Percentiles rank a stretch among this genome's conserved stretches.
Conservation (phyloP, 2,888 invertebrate species). For the Clistopyga incitator region DNA sequence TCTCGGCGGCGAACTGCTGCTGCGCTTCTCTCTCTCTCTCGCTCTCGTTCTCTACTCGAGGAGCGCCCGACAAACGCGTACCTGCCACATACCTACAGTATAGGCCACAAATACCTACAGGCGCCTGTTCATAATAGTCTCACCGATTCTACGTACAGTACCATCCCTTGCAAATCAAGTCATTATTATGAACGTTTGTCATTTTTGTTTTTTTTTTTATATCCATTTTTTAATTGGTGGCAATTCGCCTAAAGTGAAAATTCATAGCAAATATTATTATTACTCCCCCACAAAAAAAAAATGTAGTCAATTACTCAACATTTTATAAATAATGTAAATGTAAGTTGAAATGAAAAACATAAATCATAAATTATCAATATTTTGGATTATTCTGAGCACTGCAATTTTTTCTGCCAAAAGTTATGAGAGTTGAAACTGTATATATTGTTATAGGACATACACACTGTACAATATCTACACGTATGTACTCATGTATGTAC, state of each 20-base stretch:
- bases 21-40: slow-evolving; percentile 10
- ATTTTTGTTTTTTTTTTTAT: neutral
- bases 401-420: neutral
- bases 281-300: too few relatives aligned
- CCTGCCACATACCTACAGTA: slow-evolving; percentile 21
- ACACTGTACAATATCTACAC: slow-evolving; percentile 8
- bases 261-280: neutral
- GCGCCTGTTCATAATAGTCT: slow-evolving; percentile 2
- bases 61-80: slow-evolving; percentile 23
- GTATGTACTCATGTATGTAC: slow-evolving; percentile 5
- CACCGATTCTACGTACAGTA: slow-evolving; percentile 19
- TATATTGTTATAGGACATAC: neutral
- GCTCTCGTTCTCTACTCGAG: slow-evolving; percentile 10
- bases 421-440: slow-evolving; percentile 13
- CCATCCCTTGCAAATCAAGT: neutral
- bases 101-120: neutral
- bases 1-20: slow-evolving; percentile 71
- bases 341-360: neutral
- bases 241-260: neutral
- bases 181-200: neutral
- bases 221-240: too few relatives aligned
- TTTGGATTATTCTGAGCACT: neutral
- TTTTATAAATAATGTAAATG: too few relatives aligned
- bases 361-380: neutral
- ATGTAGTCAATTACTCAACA: too few relatives aligned